A percentile compares a stretch with the other conserved stretches of the same genome.
Conservation (phyloP, 2,797 vertebrate species). For the Manis javanica region DNA sequence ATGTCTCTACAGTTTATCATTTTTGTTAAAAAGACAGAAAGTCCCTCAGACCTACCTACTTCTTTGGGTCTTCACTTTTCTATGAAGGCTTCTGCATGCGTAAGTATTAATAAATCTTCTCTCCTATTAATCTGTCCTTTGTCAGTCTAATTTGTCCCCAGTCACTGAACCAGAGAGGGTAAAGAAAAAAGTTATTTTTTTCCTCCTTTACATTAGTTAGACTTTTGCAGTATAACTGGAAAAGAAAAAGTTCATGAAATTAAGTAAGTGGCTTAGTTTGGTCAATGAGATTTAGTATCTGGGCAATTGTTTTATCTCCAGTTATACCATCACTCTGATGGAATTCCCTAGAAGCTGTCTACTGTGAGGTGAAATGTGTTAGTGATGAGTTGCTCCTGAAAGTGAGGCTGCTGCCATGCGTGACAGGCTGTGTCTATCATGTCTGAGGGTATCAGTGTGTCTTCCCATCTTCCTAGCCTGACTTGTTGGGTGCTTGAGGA, state of each 20-base stretch:
- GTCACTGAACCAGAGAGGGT: background rate
- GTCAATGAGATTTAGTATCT: background rate
- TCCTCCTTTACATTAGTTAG: background rate
- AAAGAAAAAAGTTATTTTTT: background rate
- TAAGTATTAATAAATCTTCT: background rate
- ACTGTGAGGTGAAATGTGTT: background rate
- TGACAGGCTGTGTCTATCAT: background rate
- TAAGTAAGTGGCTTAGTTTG: background rate
- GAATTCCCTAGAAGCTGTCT: background rate
- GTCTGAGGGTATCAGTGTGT: background rate
- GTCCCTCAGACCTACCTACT: background rate
- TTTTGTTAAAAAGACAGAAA: background rate
- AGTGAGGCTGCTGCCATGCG: background rate
- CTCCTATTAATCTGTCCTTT: background rate
- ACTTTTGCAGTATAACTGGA: background rate
- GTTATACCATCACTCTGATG: background rate
- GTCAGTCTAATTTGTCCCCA: background rate
- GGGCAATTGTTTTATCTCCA: background rate
- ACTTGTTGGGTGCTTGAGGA: background rate
- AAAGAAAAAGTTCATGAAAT: background rate
- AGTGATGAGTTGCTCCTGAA: background rate
- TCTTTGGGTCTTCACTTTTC: background rate
- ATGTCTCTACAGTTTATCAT: background rate
- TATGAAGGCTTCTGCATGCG: background rate
- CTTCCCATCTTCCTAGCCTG: background rate